Evolutionary conservation across 2,113 vertebrate genomes (phyloP).

Genomic region (Siniperca knerii): DNA sequence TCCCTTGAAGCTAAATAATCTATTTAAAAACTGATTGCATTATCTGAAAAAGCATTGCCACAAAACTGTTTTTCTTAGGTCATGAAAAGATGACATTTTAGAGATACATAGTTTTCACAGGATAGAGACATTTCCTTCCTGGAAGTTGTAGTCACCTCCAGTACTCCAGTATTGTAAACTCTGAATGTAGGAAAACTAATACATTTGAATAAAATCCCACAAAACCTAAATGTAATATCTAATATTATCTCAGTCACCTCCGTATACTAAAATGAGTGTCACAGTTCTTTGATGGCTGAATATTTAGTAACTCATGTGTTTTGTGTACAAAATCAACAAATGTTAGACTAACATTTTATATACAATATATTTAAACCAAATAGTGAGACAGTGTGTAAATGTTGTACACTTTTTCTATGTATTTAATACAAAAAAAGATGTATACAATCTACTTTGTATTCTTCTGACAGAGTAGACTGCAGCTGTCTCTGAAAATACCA

Average conservation of each 20-base stretch:
- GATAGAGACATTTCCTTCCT: background rate
- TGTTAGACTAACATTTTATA: too few species aligned
- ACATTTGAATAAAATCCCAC: background rate
- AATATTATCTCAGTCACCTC: background rate
- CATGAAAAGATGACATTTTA: background rate
- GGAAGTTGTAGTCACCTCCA: background rate
- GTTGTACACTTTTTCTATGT: background rate
- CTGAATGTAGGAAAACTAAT: background rate
- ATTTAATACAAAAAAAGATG: background rate
- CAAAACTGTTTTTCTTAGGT: background rate
- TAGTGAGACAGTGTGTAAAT: background rate
- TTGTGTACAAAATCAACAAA: too few species aligned
- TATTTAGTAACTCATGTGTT: too few species aligned
- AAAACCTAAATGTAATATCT: background rate
- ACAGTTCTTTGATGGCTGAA: too few species aligned
- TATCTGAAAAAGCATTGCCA: too few species aligned
- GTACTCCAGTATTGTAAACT: background rate
- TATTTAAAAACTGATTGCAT: background rate
- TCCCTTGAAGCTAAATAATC: background rate
- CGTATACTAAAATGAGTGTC: background rate
- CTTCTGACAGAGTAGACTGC: conserved; percentile 6
- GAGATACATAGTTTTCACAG: background rate
- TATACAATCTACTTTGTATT: background rate
- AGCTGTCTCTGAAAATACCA: conserved; percentile 28
- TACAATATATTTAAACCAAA: background rate